These are phyloP conservation scores for Lordiphosa stackelbergi DNA, from an alignment of 1,140 invertebrate species.

Conservation along the genomic window DNA sequence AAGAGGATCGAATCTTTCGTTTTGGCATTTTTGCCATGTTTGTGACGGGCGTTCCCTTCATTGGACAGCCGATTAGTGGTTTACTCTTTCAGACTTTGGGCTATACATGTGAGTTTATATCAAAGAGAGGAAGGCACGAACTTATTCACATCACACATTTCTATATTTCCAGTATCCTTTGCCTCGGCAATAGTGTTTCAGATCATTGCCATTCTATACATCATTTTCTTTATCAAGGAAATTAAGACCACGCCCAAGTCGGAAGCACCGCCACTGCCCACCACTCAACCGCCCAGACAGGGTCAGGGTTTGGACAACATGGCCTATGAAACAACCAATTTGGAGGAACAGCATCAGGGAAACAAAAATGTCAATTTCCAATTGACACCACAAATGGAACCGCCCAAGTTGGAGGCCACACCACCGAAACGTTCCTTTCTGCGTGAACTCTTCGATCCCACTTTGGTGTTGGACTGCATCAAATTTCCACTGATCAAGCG, in stretches of 20 bases:
- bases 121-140: no score
- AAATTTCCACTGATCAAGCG: constrained; percentile 64
- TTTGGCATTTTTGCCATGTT: constrained; percentile 77
- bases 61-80: constrained; percentile 65
- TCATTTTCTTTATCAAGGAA: constrained; percentile 70
- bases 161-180: constrained; percentile 55
- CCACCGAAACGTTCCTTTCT: constrained; percentile 37
- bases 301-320: constrained; percentile 55
- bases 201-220: constrained; percentile 68
- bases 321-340: constrained; percentile 60
- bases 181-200: constrained; percentile 56
- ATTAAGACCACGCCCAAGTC: constrained; percentile 38
- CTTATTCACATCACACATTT: not conserved
- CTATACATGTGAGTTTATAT: constrained; percentile 56
- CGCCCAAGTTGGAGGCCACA: constrained; percentile 37
- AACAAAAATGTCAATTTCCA: constrained; percentile 69
- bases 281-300: constrained; percentile 24
- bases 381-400: constrained; percentile 48
- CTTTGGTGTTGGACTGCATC: constrained; percentile 63
- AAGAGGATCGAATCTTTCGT: constrained; percentile 80
- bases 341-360: constrained; percentile 49
- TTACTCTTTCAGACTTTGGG: constrained; percentile 57
- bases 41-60: constrained; percentile 61
- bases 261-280: constrained; percentile 27
- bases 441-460: constrained; percentile 71